A percentile compares a stretch with the other conserved stretches of the same genome.
These are phyloP conservation scores for Eolophus roseicapilla DNA, from an alignment of 2,113 vertebrate genomes.

Conservation along the genomic window DNA sequence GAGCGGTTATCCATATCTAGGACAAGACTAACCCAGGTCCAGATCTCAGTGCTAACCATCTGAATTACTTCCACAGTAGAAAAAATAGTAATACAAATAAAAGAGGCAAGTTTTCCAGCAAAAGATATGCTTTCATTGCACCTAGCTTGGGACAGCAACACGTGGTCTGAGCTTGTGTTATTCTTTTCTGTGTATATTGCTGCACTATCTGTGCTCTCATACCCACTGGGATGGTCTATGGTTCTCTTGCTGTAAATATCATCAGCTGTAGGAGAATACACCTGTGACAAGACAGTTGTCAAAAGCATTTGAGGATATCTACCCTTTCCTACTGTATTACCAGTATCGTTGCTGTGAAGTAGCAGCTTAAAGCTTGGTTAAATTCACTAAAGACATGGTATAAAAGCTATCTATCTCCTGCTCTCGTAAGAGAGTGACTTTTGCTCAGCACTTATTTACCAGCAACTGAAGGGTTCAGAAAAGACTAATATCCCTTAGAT, in stretches of 20 bases:
- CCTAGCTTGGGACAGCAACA: background rate
- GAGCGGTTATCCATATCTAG: background rate
- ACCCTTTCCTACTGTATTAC: background rate
- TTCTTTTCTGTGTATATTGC: background rate
- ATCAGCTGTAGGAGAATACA: background rate
- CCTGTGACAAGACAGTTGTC: background rate
- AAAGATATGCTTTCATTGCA: background rate
- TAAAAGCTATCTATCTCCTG: background rate
- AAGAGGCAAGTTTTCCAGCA: background rate
- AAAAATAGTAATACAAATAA: background rate
- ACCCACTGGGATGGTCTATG: background rate
- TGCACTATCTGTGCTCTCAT: background rate
- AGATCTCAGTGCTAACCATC: background rate
- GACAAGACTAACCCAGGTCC: background rate
- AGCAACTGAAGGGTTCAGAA: background rate
- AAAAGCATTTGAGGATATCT: background rate
- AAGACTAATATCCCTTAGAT: background rate
- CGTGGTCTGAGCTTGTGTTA: background rate
- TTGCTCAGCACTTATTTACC: background rate
- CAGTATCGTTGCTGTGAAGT: background rate
- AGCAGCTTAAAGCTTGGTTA: background rate
- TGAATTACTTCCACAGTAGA: background rate
- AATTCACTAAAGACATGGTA: background rate
- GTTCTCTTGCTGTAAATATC: background rate
- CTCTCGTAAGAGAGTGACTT: background rate